Base-by-base conservation (phyloP, 53 echinoderm and acorn worm species). In the Paracentrotus lividus region DNA sequence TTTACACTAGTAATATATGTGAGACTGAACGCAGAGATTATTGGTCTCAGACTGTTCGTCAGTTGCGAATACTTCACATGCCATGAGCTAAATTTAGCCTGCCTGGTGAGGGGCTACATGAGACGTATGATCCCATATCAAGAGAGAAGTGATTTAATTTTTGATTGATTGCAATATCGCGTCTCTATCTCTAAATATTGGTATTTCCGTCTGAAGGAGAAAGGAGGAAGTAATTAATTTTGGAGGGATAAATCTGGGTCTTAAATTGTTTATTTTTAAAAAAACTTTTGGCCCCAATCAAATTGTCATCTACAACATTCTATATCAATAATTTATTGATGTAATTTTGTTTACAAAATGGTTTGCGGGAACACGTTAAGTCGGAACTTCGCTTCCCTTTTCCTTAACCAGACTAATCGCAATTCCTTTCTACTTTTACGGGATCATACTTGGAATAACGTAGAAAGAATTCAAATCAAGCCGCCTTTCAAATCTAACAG, bases 71-170 rank as follows among this genome's bases (percentile, higher is more conserved):
- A 90, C 75, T 31, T 68, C 18, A 47, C 49, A 90, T 90, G 91
- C 91, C 91, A 69, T 33, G 49, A 68, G 49, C 91, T 90, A 90
- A 51, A 90, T 72, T 69, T 90, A 90, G 76, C 91, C 51, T 29
- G 91, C 75, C 76, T 29, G 33, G 29, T 67, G 69, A 68, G 45
- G n/a, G n/a, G 27, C 58, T 34, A 26, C 20, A 49, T 53, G 2
- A 89, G 24, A 89, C 45, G 43, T 89, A 59, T 57, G 20, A 36
- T 87, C 57, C 24, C 55, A 38, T 49, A 56, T 18, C 38, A 81
- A 5, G 24, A 81, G 81, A 27, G 47, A 47, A 81, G 81, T 2
- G 45, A 45, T n/a, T 24, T 45, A 47, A 9, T 81, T 42, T 81
- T 45, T 81, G 81, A 44, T 81, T 81, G 26, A 81, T 47, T 6